Evolutionary conservation across 2,888 invertebrate genomes (phyloP), one percentile per base, ranked within the genome.

Genomic region (Ormyrus nitidulus): DNA sequence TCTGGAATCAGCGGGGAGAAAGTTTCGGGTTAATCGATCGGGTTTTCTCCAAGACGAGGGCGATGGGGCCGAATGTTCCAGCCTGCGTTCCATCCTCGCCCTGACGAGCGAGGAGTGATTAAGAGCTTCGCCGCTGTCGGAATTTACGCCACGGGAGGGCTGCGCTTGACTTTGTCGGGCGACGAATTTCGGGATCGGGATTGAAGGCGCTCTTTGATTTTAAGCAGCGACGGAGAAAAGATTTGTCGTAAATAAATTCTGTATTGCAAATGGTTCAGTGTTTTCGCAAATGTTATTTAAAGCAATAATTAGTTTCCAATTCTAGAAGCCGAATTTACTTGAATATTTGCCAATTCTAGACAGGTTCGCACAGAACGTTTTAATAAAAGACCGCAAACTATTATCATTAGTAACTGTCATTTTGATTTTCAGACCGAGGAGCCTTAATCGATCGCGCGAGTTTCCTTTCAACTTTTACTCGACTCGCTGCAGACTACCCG

Each of bases 1-100:
- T 70, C 79, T 79, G 79, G 11, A 79, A 79, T 44, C 19, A 73
- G 56, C 44, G 68, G 9, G 13, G 64, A 44, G 34, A 4, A 51
- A 49, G 10, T 49, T 59, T 19, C 19, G 34, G 34, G 54, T 66
- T 71, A 53, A 68, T 56, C 69, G 56, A 69, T 69, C 5, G 7
- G 6, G 34, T 10, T 34, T 34, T 34, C 44, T 11, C 58, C 58
- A n/a, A 11, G 9, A 11, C 11, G 46, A 34, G 19, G 1, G 34
- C 3, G 34, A 34, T 0, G 34, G 34, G 34, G 34, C 0, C 0
- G 34, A 34, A 34, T 4, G 34, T 34, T 34, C 34, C 4, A 34
- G 3, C 34, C 34, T 34, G 34, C 13, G 13, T 13, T 13, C 13
- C 13, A 13, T 13, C 13, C 13, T 13, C 34, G 34, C 4, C 4